These are phyloP conservation scores for Anolis sagrei DNA, from an alignment of 2,113 vertebrate species.

Conservation along the genomic window DNA sequence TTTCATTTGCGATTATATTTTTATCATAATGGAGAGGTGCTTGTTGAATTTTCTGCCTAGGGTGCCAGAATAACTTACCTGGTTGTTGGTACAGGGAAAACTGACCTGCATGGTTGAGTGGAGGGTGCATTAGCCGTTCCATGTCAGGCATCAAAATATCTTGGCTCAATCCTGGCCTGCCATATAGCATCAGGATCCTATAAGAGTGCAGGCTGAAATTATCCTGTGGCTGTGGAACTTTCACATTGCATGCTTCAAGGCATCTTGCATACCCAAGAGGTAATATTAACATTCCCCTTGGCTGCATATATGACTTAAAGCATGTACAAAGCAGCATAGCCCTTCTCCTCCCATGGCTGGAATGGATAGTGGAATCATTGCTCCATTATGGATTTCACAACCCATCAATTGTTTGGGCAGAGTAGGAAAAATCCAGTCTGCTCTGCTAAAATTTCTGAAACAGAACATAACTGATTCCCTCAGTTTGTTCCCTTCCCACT, in stretches of 20 bases:
- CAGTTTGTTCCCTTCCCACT: neutral
- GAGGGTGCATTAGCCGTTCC: neutral
- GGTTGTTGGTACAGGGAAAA: neutral
- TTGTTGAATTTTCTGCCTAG: neutral
- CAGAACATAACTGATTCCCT: neutral
- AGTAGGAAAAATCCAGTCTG: neutral
- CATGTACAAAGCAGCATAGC: neutral
- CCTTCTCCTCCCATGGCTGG: neutral
- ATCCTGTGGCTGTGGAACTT: too few relatives aligned
- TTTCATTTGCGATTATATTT: neutral
- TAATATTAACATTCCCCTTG: neutral
- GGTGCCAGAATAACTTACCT: neutral
- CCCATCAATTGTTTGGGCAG: neutral
- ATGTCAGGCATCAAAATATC: neutral
- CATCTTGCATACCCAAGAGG: too few relatives aligned
- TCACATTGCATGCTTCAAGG: neutral
- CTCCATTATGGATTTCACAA: neutral
- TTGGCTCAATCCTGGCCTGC: neutral
- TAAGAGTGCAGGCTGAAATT: too few relatives aligned
- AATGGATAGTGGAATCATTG: neutral
- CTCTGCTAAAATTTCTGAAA: neutral
- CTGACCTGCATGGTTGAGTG: neutral
- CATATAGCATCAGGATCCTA: neutral
- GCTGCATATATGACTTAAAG: neutral
- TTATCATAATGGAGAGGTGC: neutral